Conservation (phyloP, 2,888 invertebrate genomes). For the Oscheius sp. region DNA sequence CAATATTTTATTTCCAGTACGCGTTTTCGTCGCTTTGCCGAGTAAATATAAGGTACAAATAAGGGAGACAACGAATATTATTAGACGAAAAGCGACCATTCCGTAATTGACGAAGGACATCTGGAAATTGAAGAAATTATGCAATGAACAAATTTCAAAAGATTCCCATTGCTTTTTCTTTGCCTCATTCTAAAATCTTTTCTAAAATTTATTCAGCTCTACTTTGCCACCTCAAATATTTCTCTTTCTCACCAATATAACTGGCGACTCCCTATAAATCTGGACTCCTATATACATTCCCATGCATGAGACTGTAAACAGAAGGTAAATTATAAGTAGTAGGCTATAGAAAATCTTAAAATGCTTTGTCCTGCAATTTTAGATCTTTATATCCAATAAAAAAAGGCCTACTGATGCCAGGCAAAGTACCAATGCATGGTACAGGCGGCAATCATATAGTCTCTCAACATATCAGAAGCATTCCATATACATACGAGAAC, state of each 20-base stretch:
- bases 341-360: neutral
- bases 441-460: slow-evolving; percentile 14
- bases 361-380: neutral
- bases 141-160: too few relatives aligned
- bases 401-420: neutral
- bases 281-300: slow-evolving; percentile 15
- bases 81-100: neutral
- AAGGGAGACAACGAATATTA: neutral
- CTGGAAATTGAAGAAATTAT: neutral
- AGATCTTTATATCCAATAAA: too few relatives aligned
- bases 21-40: neutral
- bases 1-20: neutral
- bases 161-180: too few relatives aligned
- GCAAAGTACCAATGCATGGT: slow-evolving; percentile 17
- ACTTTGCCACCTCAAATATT: neutral
- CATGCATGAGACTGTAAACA: neutral
- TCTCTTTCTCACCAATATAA: neutral
- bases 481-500: slow-evolving; percentile 4
- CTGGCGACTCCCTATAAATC: neutral
- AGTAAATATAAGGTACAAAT: slow-evolving; percentile 10
- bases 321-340: neutral
- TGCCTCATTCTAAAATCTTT: too few relatives aligned
- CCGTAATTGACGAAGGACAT: slow-evolving; percentile 13
- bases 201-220: too few relatives aligned
- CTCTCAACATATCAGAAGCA: slow-evolving; percentile 2